phyloP scores from a whole-genome alignment of 2,113 vertebrate species.

The Pithys albifrons region DNA sequence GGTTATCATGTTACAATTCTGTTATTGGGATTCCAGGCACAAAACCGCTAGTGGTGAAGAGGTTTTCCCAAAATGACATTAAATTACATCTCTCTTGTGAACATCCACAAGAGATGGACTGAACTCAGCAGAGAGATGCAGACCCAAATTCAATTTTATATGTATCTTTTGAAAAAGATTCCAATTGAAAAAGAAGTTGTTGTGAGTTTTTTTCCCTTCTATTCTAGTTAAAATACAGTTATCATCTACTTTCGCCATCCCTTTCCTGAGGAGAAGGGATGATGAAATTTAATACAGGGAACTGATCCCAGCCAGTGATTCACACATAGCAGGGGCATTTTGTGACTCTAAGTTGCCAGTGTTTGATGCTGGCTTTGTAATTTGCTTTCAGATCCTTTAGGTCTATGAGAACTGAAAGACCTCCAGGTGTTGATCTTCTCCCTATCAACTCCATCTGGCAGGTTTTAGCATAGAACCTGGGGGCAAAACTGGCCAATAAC shows the following conservation, averaged over 20 bases:
- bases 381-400: not conserved
- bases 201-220: not conserved
- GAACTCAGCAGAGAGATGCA: not conserved
- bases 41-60: not conserved
- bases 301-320: not conserved
- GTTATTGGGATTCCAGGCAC: not conserved
- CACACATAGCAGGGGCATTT: not conserved
- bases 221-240: not conserved
- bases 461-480: not conserved
- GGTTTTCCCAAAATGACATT: conserved; percentile 1
- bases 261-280: not conserved
- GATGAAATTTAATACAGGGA: not conserved
- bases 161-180: not conserved
- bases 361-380: not conserved
- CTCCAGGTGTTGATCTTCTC: not conserved
- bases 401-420: not conserved
- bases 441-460: not conserved
- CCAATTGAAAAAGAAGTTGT: not conserved
- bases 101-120: not conserved
- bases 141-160: not conserved
- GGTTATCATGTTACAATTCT: not conserved
- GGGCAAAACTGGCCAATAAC: not conserved
- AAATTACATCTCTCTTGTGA: not conserved
- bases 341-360: not conserved
- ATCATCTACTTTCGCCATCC: not conserved